Evolutionary conservation across 53 echinoderm and acorn worm genomes (phyloP), one percentile per base, ranked within the genome.

Genomic region (Hippasteria phrygiana): DNA sequence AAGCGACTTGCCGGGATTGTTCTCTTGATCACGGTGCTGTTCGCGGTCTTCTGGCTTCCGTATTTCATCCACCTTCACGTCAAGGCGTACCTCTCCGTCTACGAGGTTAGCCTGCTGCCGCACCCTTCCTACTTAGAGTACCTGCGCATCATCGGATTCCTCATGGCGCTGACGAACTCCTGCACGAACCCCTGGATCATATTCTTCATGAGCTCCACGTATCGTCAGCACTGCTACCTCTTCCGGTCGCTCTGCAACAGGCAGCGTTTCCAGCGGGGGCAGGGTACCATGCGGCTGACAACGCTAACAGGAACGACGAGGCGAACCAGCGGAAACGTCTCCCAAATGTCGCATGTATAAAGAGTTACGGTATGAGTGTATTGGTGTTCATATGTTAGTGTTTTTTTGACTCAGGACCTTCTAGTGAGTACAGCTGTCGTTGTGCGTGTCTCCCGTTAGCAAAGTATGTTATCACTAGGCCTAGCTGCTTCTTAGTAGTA

Each of bases 1-100:
- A 91, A 91, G 54, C 83, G 91, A 43, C 87, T 91, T 3, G 91
- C 91, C 16, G 29, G 56, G 22, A 87, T 87, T n/a, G 91, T 91
- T 9, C 69, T 91, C 42, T 50, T 91, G 0, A 87, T 91, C 14
- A 70, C 91, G 4, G 70, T 91, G 18, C 55, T 91, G 20, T 91
- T 91, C 17, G 91, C 77, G 16, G 55, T 91, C 3, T 77, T 77
- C n/a, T 91, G 91, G 91, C 50, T 91, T 2, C 91, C 91, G 26
- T 55, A 91, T 47, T 89, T 70, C 46, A 37, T 89, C 9, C 43
- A 89, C 37, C 79, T 89, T 41, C 85, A 85, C 38, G 35, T 46
- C 33, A 47, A 36, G 70, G 85, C 50, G 18, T 85, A 70, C 70
- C 32, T 71, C 12, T 1, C 70, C 3, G 0, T 13, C 3, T 11